Evolutionary conservation across 2,113 vertebrate species (phyloP), one percentile per base, ranked within the genome.

Genomic region (Pedionomus torquatus): DNA sequence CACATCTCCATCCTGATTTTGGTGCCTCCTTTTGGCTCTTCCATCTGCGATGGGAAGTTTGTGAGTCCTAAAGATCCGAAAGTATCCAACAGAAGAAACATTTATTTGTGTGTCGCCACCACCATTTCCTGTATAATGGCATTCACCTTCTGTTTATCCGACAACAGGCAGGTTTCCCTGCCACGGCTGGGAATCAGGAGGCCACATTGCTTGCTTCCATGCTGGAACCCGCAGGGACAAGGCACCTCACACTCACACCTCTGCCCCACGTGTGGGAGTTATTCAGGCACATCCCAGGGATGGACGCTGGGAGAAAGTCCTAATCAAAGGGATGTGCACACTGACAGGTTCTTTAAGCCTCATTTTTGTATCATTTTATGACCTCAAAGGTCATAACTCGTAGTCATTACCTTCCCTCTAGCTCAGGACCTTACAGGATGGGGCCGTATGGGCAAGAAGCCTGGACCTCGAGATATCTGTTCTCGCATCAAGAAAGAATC

Each of bases 341-440:
- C 35, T 25, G 41, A 48, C 41, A 55, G 71, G 44, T 24, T 33
- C 51, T 46, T 51, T 17, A 80, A 68, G 24, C 7, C 39, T 61
- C n/a, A 4, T 46, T 46, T 52, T 74, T 61, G 25, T 35, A 31
- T 41, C 20, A 21, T 21, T 57, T 57, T 21, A n/a, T 57, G 21
- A 35, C 39, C 61, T 63, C 25, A 9, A 48, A 48, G 41, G 48
- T 23, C 49, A 11, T 17, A 44, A 37, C 5, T 51, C 25, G 10
- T 26, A 9, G 15, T 54, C 21, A 21, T 7, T 44, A 41, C 8
- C n/a, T 13, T 25, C 43, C 58, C 60, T 84, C 52, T 11, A 60
- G n/a, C 33, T 75, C 66, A 7, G 0, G 0, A 35, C 46, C 35
- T 44, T 10, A n/a, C 28, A 30, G 44, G 35, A 66, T 55, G 20